Evolutionary conservation across 2,797 vertebrate genomes (phyloP).

Genomic region (Onychomys leucogaster): DNA sequence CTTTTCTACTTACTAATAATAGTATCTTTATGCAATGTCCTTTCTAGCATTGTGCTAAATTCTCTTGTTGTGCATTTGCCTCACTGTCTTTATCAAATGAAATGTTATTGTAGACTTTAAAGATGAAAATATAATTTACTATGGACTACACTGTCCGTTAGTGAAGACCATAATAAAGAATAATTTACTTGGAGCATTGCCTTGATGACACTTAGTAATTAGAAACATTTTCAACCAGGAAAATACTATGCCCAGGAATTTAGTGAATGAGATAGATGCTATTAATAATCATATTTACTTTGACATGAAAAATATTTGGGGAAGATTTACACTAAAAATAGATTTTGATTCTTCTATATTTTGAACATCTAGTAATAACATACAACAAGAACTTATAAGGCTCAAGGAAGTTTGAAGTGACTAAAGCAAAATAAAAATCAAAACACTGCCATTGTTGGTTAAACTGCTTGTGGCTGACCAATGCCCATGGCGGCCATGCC

Average conservation of each 20-base stretch:
- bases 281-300: neutral
- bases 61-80: neutral
- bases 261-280: neutral
- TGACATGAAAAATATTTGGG: neutral
- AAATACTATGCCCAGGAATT: neutral
- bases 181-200: neutral
- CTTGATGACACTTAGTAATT: neutral
- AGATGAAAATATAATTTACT: neutral
- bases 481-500: too few relatives aligned
- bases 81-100: neutral
- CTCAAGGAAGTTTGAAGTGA: neutral
- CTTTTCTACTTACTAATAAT: neutral
- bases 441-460: neutral
- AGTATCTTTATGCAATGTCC: neutral
- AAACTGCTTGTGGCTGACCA: too few relatives aligned
- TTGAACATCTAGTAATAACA: neutral
- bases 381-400: neutral
- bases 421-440: neutral
- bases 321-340: neutral
- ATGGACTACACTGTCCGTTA: neutral
- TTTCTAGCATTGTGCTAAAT: neutral
- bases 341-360: neutral
- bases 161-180: neutral
- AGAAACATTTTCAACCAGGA: neutral
- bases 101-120: neutral